phyloP scores from a whole-genome alignment of 1,140 invertebrate species.

The Aphidius ervi region DNA sequence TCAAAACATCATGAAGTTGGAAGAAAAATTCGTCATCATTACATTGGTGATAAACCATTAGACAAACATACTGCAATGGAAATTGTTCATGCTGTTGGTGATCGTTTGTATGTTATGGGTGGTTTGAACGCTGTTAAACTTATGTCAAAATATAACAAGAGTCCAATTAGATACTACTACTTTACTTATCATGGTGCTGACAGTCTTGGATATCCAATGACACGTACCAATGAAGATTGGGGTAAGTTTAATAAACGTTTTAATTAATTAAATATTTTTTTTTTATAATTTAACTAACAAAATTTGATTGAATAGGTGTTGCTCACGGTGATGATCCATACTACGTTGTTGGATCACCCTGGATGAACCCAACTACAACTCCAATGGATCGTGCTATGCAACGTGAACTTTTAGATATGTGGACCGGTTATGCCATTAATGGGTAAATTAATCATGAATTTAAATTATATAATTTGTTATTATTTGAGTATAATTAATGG shows the following conservation, averaged over 20 bases:
- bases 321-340: conserved; percentile 56
- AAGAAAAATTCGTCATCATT: conserved; percentile 53
- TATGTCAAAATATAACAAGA: conserved; percentile 49
- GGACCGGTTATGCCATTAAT: conserved; percentile 51
- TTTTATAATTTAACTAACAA: not conserved
- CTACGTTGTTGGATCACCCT: conserved; percentile 37
- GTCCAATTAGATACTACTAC: conserved; percentile 57
- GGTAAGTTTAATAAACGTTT: not conserved
- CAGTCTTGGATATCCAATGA: conserved; percentile 49
- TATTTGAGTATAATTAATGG: not conserved
- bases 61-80: conserved; percentile 21
- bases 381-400: conserved; percentile 51
- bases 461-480: not conserved
- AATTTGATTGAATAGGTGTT: conserved; percentile 45
- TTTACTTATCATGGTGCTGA: conserved; percentile 53
- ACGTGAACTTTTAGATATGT: conserved; percentile 50
- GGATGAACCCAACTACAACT: conserved; percentile 31
- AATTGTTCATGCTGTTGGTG: conserved; percentile 52
- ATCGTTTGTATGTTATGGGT: conserved; percentile 55
- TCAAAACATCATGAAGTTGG: conserved; percentile 41
- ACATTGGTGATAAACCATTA: conserved; percentile 50
- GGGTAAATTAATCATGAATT: conserved; percentile 45
- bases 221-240: conserved; percentile 33
- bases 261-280: not conserved
- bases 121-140: conserved; percentile 52